These are phyloP conservation scores for Champsocephalus esox DNA, from an alignment of 2,797 vertebrate species.

Conservation along the genomic window DNA sequence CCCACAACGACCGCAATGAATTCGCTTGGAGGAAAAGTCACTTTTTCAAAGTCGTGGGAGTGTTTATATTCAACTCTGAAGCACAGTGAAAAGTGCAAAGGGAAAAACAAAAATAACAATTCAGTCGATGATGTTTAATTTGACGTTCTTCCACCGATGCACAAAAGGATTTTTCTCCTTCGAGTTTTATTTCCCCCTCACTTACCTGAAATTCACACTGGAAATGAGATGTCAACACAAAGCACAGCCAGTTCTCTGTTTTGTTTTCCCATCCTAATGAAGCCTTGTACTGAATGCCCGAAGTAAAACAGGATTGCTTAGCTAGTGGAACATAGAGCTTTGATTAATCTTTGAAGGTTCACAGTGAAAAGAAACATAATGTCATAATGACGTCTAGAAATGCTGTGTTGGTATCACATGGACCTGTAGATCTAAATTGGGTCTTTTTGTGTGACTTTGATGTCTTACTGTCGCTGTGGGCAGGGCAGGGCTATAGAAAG, in stretches of 20 bases:
- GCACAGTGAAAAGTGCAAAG: neutral
- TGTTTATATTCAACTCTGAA: conserved; percentile 55
- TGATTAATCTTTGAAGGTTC: neutral
- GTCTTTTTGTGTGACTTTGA: neutral
- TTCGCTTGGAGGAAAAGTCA: conserved; percentile 61
- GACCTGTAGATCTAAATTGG: neutral
- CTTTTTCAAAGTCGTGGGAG: conserved; percentile 56
- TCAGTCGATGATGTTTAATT: conserved; percentile 15
- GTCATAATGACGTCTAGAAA: rapidly evolving
- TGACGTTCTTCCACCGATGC: conserved; percentile 1
- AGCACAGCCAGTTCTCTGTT: neutral
- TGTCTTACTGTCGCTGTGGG: conserved; percentile 10
- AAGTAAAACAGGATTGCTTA: conserved; percentile 5
- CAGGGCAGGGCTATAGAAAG: conserved; percentile 21
- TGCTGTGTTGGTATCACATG: neutral
- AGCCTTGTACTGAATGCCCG: neutral
- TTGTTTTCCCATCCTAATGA: neutral
- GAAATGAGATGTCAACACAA: neutral
- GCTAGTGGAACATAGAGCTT: neutral
- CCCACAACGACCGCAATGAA: conserved; percentile 51
- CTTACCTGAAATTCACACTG: neutral
- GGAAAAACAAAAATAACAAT: conserved; percentile 34
- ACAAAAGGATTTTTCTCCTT: neutral
- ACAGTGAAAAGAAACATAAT: neutral
- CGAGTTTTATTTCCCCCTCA: neutral